Evolutionary conservation across 2,797 vertebrate genomes (phyloP).

Genomic region (Fratercula arctica): DNA sequence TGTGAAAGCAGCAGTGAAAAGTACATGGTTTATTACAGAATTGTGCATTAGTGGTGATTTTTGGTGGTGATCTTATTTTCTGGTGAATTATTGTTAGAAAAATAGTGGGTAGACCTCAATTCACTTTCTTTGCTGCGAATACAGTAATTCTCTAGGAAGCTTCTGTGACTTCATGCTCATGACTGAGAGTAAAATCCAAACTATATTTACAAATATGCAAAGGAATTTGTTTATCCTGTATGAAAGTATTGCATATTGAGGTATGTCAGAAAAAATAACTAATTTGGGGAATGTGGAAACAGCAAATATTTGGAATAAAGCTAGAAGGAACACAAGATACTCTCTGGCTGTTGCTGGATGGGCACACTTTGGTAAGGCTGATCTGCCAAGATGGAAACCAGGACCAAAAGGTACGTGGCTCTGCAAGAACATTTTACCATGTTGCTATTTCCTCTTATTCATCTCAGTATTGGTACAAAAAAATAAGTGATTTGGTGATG

Average conservation of each 20-base stretch:
- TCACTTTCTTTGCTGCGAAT: neutral
- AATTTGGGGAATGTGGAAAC: neutral
- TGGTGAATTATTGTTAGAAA: neutral
- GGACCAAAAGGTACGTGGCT: neutral
- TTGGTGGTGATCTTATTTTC: neutral
- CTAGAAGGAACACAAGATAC: neutral
- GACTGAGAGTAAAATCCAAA: neutral
- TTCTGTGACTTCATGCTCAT: neutral
- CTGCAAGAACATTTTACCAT: neutral
- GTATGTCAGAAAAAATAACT: neutral
- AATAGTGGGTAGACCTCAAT: neutral
- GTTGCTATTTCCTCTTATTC: neutral
- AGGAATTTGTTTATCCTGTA: neutral
- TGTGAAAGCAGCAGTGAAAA: neutral
- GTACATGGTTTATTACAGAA: neutral
- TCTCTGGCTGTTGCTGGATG: neutral
- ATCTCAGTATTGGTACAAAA: fast-evolving
- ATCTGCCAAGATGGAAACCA: neutral
- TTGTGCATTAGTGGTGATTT: too few species aligned
- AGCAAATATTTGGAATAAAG: neutral
- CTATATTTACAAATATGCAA: neutral
- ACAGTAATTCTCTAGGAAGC: neutral
- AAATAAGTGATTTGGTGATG: neutral
- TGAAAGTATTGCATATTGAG: neutral
- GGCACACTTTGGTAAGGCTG: neutral